phyloP scores from a whole-genome alignment of 2,797 vertebrate species.

The Molossus alvarezi region DNA sequence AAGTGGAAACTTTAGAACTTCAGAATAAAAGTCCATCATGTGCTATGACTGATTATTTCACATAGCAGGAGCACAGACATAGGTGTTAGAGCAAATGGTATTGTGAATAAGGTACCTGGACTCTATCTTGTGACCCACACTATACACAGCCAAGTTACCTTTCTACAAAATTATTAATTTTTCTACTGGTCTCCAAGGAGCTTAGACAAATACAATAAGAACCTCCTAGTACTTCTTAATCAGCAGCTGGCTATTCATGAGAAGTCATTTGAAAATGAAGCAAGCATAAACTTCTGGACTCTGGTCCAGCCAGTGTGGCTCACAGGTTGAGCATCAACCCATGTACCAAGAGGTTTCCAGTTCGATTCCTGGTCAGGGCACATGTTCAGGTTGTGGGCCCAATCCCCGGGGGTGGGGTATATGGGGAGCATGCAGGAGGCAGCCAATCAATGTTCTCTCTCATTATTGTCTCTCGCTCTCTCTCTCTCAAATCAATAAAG shows the following conservation, averaged over 20 bases:
- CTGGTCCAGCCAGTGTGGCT: no score
- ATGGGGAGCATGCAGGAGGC: no score
- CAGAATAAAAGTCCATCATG: not conserved
- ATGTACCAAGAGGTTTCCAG: no score
- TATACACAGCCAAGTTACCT: not conserved
- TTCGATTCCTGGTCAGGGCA: no score
- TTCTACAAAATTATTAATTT: constrained; percentile 7
- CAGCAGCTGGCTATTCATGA: not conserved
- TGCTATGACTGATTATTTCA: not conserved
- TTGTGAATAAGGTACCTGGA: not conserved
- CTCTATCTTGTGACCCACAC: not conserved
- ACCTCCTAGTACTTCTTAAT: not conserved
- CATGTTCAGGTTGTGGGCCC: no score
- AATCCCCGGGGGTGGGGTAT: no score
- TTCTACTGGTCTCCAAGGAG: not conserved
- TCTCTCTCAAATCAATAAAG: no score
- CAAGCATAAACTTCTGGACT: not conserved
- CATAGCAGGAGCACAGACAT: not conserved
- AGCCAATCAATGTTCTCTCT: no score
- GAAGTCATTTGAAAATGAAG: not conserved
- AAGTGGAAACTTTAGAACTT: constrained; percentile 10
- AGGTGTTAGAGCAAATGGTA: not conserved
- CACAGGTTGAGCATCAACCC: no score
- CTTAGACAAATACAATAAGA: not conserved
- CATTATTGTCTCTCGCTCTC: no score